Base-by-base conservation (phyloP, 2,797 vertebrate genomes). In the Lagodon rhomboides region DNA sequence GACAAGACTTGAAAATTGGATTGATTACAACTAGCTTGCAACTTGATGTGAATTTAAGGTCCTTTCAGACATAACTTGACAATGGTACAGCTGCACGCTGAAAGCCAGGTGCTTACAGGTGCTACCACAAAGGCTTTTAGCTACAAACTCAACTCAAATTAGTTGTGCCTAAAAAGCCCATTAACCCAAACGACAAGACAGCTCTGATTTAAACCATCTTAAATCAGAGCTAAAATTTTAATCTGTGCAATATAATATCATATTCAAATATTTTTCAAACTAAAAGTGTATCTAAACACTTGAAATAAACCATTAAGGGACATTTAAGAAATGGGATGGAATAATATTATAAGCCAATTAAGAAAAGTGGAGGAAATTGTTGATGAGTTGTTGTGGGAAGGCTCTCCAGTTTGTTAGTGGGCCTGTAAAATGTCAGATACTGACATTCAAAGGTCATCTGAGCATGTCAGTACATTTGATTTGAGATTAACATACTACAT, bases 371-470 rank as follows among this genome's bases (percentile, higher is more conserved):
- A 64, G n/a, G 11, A 73, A 53, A 46, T 27, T 53, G 62, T 67
- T 85, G 58, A 79, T 47, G n/a, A 50, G 38, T 53, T 85, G 73
- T 65, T 78, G 60, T 78, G 44, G 9, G 23, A 64, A 70, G 27
- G 51, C 13, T 66, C 61, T 82, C 56, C 69, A 73, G 75, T 91
- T 91, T 91, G 89, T 88, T 87, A 85, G 79, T 30, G 66, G 58
- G 58, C 55, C 79, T 88, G 68, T 83, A 88, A 92, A 94, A 95
- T 91, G 93, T 92, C 94, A 94, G 68, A 83, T 46, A 41, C 71
- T 94, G 94, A 89, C 92, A 92, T 95, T 94, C 93, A 95, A 94
- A 95, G 94, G 94, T 94, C 91, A 93, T 87, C 69, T 79, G 73
- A 87, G 79, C 81, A 81, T 81, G 82, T 90, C 71, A 79, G 73